Evolutionary conservation across 53 echinoderm and acorn worm species (phyloP).

Genomic region (Echinarachnius parma): DNA sequence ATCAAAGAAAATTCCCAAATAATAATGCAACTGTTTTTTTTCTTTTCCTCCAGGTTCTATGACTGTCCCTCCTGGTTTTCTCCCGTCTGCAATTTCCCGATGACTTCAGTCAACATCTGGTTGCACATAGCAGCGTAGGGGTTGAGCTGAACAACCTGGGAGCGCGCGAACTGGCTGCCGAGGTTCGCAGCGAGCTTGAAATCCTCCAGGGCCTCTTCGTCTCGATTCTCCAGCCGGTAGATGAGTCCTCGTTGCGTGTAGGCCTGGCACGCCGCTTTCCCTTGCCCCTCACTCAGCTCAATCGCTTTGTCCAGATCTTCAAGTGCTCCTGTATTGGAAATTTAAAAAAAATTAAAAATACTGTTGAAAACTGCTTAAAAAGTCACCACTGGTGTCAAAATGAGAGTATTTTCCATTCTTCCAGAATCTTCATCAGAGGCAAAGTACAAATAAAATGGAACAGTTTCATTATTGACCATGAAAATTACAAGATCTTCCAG

Average conservation of each 20-base stretch:
- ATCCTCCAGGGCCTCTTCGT: conserved; percentile 67
- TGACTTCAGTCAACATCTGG: conserved; percentile 88
- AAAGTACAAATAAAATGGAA: too few relatives aligned
- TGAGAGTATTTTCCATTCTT: too few relatives aligned
- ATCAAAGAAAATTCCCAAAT: too few relatives aligned
- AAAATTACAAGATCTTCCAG: too few relatives aligned
- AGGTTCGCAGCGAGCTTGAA: conserved; percentile 80
- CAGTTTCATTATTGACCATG: too few relatives aligned
- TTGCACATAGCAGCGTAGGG: conserved; percentile 99
- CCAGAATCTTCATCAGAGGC: too few relatives aligned
- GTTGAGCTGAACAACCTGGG: conserved; percentile 88
- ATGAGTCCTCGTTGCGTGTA: conserved; percentile 83
- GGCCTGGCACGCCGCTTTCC: conserved; percentile 85
- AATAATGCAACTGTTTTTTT: not conserved
- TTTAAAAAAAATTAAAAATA: conserved; percentile 9
- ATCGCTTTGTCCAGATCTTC: conserved; percentile 87
- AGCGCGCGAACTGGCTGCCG: conserved; percentile 82
- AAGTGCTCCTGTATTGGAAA: conserved; percentile 73
- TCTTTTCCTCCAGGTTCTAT: not conserved
- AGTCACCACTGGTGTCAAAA: too few relatives aligned
- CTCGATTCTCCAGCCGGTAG: conserved; percentile 64
- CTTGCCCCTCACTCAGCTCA: conserved; percentile 63
- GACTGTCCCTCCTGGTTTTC: conserved; percentile 38
- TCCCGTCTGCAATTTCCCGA: conserved; percentile 60
- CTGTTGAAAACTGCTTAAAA: not conserved